Evolutionary conservation across 2,113 vertebrate genomes (phyloP), one percentile per base, ranked within the genome.

Genomic region (Psittacula cyanocephala): DNA sequence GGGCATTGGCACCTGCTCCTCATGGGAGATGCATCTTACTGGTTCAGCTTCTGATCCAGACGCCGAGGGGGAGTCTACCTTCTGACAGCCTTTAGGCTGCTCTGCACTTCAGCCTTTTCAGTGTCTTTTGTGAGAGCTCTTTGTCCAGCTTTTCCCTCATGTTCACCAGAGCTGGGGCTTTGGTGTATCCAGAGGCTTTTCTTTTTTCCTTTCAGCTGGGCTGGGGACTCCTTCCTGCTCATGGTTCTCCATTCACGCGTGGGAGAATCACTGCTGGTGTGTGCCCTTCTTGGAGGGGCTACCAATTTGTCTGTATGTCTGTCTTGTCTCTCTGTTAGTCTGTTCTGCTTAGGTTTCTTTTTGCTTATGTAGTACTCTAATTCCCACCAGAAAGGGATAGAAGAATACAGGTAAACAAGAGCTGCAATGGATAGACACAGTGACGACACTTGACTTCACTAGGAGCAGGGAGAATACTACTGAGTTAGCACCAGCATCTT

Each of bases 41-140:
- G 37, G n/a, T 75, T 46, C 62, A 50, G 5, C 53, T 93, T 78
- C 64, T 71, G 47, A 52, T 60, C 39, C 39, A 35, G 55, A 8
- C 17, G 14, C 37, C 0, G 0, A n/a, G 57, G 57, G 24, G 22
- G 24, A 79, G 22, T 31, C 65, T 55, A 81, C 71, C 39, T 8
- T 79, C 31, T 49, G 46, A 35, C 20, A 65, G 78, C 67, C 67
- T 69, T 70, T 39, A 76, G 80, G 70, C 81, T 87, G 57, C 44
- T 82, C 37, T 2, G 0, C 22, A 11, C 70, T 63, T 79, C 28
- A 50, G 52, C n/a, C 53, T 93, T 95, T 94, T 93, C 79, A 60
- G 39, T 31, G 39, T 75, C 52, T 65, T 90, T 93, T 88, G 91
- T 95, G 85, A 95, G 94, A 93, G 31, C 81, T 94, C 55, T 83